Conservation (phyloP, 2,888 invertebrate genomes). For the Lepas anatifera region DNA sequence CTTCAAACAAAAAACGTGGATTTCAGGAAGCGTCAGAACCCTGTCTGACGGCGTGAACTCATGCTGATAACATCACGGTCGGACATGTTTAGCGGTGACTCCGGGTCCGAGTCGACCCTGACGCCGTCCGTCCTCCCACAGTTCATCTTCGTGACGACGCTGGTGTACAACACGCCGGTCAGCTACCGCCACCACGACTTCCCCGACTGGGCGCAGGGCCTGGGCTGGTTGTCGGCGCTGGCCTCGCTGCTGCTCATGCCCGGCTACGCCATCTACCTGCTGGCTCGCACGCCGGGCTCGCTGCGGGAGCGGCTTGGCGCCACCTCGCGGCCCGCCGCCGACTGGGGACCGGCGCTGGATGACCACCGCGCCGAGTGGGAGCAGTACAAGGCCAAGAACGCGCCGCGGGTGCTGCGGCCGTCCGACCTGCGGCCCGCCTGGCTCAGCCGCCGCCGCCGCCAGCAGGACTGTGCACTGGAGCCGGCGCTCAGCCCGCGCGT, state of each 20-base stretch:
- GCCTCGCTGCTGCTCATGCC: slow-evolving; percentile 67
- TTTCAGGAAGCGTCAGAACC: too few relatives aligned
- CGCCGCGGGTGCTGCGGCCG: slow-evolving; percentile 10
- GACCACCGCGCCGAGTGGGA: slow-evolving; percentile 31
- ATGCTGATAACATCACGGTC: too few relatives aligned
- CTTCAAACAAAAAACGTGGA: too few relatives aligned
- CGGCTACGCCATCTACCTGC: slow-evolving; percentile 46
- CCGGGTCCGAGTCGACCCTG: too few relatives aligned
- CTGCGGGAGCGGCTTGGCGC: slow-evolving; percentile 30
- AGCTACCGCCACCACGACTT: slow-evolving; percentile 43
- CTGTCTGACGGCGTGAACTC: too few relatives aligned
- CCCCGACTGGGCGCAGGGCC: slow-evolving; percentile 46
- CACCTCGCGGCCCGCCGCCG: slow-evolving; percentile 33
- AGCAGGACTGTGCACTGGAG: too few relatives aligned
- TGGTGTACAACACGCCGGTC: slow-evolving; percentile 45
- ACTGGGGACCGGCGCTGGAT: slow-evolving; percentile 49
- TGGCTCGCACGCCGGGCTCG: slow-evolving; percentile 30
- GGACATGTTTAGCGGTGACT: too few relatives aligned
- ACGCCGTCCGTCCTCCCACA: too few relatives aligned
- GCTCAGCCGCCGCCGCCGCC: background rate
- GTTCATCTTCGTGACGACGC: slow-evolving; percentile 52
- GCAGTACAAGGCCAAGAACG: slow-evolving; percentile 16
- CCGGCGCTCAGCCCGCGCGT: too few relatives aligned
- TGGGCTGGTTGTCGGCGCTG: slow-evolving; percentile 53
- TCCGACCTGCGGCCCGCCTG: background rate